Percentiles rank a stretch among this genome's conserved stretches.
phyloP scores from a whole-genome alignment of 2,113 vertebrate species.

The Deroptyus accipitrinus region DNA sequence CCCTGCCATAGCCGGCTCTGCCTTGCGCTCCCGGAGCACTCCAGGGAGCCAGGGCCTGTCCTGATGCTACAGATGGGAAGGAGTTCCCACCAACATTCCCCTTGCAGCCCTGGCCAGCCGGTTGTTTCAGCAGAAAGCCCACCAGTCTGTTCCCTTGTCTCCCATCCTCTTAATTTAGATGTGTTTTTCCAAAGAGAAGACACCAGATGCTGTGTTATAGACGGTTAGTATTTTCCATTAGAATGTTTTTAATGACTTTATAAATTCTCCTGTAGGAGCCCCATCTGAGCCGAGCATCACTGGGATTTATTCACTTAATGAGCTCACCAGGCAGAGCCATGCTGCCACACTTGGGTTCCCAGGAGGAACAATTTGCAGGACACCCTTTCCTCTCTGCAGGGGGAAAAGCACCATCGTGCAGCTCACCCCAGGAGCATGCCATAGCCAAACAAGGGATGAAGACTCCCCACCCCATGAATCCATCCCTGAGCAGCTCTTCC shows the following conservation, averaged over 20 bases:
- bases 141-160: conserved; percentile 29
- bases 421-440: background rate
- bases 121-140: conserved; percentile 22
- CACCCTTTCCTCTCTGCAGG: background rate
- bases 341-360: background rate
- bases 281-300: background rate
- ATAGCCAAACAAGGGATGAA: background rate
- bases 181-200: background rate
- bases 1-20: background rate
- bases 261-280: conserved; percentile 29
- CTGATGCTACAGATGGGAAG: conserved; percentile 31
- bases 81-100: background rate
- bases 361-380: background rate
- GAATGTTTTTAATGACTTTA: conserved; percentile 22
- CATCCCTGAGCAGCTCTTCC: accelerated
- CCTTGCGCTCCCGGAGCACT: background rate
- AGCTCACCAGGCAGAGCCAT: background rate
- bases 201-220: conserved; percentile 17
- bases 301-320: background rate
- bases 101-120: background rate
- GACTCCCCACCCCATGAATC: background rate
- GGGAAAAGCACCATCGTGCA: background rate
- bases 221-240: conserved; percentile 15
- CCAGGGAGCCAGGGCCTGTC: background rate
- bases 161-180: conserved; percentile 28